phyloP scores from a whole-genome alignment of 2,888 invertebrate species.

The Siphonodentalium dalli region DNA sequence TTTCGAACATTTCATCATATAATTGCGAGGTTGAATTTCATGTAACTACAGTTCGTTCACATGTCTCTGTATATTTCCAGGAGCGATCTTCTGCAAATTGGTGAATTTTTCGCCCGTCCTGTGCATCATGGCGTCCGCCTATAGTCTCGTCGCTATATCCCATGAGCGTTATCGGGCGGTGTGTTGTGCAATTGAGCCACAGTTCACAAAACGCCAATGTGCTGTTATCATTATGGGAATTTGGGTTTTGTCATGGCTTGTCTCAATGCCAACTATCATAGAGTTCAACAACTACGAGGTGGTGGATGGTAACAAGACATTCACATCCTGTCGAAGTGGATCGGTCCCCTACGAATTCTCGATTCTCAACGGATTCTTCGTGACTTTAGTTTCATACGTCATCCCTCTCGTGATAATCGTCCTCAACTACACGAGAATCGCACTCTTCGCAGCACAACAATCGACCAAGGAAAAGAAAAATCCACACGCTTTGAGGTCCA shows the following conservation, averaged over 20 bases:
- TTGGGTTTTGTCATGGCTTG: constrained; percentile 25
- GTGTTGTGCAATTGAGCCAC: constrained; percentile 16
- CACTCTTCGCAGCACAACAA: no score
- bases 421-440: constrained; percentile 24
- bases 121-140: constrained; percentile 38
- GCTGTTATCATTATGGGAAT: constrained; percentile 19
- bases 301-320: background rate
- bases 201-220: constrained; percentile 22
- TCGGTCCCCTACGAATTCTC: constrained; percentile 6
- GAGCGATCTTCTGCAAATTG: constrained; percentile 26
- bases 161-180: constrained; percentile 37
- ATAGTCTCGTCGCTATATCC: constrained; percentile 39
- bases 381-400: constrained; percentile 34
- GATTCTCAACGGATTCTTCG: constrained; percentile 31
- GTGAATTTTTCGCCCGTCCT: constrained; percentile 39
- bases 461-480: no score
- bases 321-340: constrained; percentile 12
- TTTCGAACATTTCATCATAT: no score
- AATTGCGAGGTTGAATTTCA: no score
- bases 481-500: background rate
- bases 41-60: no score
- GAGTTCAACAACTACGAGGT: constrained; percentile 21
- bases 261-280: constrained; percentile 28
- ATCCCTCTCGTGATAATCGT: constrained; percentile 33
- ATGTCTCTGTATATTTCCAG: no score